phyloP scores from a whole-genome alignment of 35 echinoderm and acorn worm genomes.

The Acanthaster planci region DNA sequence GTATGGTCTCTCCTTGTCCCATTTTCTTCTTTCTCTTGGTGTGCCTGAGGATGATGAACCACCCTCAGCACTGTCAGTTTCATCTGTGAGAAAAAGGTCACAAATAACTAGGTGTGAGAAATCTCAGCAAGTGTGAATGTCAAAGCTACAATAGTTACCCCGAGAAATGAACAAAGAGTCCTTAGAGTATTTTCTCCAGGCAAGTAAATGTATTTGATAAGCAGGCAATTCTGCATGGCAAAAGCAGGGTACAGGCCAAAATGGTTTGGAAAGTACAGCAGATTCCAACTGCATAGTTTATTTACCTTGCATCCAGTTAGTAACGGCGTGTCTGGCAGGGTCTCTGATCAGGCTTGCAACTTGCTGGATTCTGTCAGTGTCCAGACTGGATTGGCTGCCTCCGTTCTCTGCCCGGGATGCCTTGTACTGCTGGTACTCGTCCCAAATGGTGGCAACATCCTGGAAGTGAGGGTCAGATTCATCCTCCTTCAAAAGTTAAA shows the following conservation, averaged over 20 bases:
- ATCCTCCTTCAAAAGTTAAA: constrained; percentile 37
- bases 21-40: constrained; percentile 65
- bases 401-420: constrained; percentile 31
- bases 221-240: neutral
- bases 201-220: neutral
- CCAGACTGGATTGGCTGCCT: constrained; percentile 55
- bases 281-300: no score
- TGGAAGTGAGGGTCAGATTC: constrained; percentile 49
- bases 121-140: no score
- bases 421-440: constrained; percentile 66
- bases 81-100: constrained; percentile 37
- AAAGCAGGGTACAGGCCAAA: neutral
- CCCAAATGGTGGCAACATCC: constrained; percentile 73
- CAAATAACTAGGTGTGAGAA: neutral
- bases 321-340: constrained; percentile 78
- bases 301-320: constrained; percentile 73
- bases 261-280: no score
- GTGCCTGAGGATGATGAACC: constrained; percentile 38
- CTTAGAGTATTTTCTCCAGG: no score
- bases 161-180: neutral
- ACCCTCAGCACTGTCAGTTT: constrained; percentile 32
- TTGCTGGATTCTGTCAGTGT: constrained; percentile 58
- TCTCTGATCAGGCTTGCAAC: constrained; percentile 63
- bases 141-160: no score
- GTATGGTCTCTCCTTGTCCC: constrained; percentile 60